These are phyloP conservation scores for Rhyacophila evoluta DNA, from an alignment of 2,888 invertebrate species.

Conservation along the genomic window DNA sequence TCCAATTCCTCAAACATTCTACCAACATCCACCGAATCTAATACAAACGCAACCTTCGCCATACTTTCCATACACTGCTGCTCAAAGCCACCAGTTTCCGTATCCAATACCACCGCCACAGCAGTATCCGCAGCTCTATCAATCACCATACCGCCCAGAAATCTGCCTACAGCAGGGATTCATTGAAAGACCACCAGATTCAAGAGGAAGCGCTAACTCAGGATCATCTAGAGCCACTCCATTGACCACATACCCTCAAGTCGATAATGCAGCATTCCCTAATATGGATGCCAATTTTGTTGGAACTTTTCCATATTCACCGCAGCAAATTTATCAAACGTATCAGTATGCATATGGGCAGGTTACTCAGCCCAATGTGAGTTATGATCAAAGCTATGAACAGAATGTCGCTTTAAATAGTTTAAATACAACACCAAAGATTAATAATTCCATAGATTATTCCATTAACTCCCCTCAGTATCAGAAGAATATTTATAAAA, in stretches of 20 bases:
- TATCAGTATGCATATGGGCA: neutral
- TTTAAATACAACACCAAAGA: neutral
- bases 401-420: neutral
- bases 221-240: conserved; percentile 49
- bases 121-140: conserved; percentile 23
- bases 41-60: conserved; percentile 42
- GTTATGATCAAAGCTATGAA: neutral
- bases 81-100: conserved; percentile 28
- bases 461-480: neutral
- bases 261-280: neutral
- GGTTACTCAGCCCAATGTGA: neutral
- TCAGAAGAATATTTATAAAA: neutral
- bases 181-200: conserved; percentile 36
- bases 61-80: conserved; percentile 37
- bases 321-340: conserved; percentile 6
- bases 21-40: conserved; percentile 39
- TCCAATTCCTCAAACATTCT: conserved; percentile 37
- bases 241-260: conserved; percentile 30
- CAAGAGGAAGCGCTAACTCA: conserved; percentile 40
- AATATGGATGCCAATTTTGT: conserved; percentile 27
- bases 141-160: neutral
- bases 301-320: conserved; percentile 17
- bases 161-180: conserved; percentile 29
- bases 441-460: neutral
- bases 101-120: conserved; percentile 21